phyloP scores from a whole-genome alignment of 1,140 invertebrate species.

The Aphis gossypii region DNA sequence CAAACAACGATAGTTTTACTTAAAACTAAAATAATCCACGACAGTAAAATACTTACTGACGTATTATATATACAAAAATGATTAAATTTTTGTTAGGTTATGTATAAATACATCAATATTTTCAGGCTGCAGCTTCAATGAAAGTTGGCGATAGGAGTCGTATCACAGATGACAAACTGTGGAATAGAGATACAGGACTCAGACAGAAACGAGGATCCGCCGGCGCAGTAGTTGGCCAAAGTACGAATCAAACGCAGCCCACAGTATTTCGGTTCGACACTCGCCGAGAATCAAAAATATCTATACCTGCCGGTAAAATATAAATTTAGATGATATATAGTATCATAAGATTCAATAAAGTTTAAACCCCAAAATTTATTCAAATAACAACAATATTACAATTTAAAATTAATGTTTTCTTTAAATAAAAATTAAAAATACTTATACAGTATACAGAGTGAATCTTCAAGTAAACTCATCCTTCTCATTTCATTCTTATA shows the following conservation, averaged over 20 bases:
- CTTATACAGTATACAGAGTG: background rate
- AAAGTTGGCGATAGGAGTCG: constrained; percentile 46
- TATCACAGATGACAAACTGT: constrained; percentile 44
- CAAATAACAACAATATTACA: background rate
- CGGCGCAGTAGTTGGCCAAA: constrained; percentile 37
- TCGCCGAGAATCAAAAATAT: constrained; percentile 46
- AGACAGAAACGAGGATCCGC: constrained; percentile 50
- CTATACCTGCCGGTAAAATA: constrained; percentile 24
- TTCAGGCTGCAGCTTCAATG: constrained; percentile 41
- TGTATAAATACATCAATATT: background rate
- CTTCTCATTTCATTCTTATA: background rate
- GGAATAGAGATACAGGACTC: constrained; percentile 38
- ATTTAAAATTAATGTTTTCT: background rate
- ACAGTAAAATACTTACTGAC: background rate
- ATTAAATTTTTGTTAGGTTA: background rate
- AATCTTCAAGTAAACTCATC: background rate
- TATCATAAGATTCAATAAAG: background rate
- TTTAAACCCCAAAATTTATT: background rate
- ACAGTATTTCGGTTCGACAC: constrained; percentile 40
- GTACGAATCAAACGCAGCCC: constrained; percentile 19
- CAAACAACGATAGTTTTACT: background rate
- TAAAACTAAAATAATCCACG: background rate
- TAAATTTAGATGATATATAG: background rate
- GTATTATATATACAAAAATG: background rate
- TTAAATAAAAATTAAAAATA: background rate